phyloP scores from a whole-genome alignment of 2,113 vertebrate genomes.

The Pandion haliaetus region DNA sequence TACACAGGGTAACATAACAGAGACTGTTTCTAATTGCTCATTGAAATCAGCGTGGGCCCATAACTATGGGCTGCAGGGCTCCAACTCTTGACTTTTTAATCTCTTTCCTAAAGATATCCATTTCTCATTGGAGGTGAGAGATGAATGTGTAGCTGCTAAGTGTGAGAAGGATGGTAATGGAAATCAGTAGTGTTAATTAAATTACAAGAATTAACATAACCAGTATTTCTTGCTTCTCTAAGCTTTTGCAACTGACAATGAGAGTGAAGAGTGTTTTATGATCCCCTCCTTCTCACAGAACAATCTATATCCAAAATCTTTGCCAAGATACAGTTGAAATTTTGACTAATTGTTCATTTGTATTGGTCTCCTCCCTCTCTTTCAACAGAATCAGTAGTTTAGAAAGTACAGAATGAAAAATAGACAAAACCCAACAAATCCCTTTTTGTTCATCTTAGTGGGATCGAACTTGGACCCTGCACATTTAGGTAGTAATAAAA shows the following conservation, averaged over 20 bases:
- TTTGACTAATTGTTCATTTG: neutral
- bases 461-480: neutral
- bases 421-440: rapidly evolving
- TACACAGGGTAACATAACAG: neutral
- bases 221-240: constrained; percentile 28
- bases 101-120: neutral
- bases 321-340: neutral
- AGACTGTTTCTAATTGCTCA: neutral
- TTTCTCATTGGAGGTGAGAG: constrained; percentile 20
- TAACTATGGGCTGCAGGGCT: neutral
- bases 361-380: neutral
- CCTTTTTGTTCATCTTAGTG: neutral
- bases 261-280: constrained; percentile 11
- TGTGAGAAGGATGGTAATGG: constrained; percentile 19
- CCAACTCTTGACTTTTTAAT: neutral
- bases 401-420: neutral
- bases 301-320: neutral
- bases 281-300: neutral
- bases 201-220: constrained; percentile 54
- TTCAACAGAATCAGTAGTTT: neutral
- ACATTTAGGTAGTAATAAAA: neutral
- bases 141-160: constrained; percentile 15
- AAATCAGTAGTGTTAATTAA: constrained; percentile 63
- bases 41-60: neutral
- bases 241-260: constrained; percentile 27